Conservation (phyloP, 2,888 invertebrate genomes). For the Napeogenes sylphis region DNA sequence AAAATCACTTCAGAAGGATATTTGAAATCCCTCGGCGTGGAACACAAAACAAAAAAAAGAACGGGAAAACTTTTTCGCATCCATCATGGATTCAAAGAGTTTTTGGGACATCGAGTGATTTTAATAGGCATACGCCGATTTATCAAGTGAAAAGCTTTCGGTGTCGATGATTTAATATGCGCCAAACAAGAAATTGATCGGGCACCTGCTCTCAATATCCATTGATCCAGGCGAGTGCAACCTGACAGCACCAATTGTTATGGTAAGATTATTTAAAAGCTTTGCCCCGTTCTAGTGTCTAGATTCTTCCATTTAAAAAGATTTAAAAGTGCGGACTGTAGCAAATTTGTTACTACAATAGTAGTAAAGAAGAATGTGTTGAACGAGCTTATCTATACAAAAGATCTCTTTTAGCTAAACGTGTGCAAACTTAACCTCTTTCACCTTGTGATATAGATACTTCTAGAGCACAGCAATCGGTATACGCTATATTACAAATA, state of each 20-base stretch:
- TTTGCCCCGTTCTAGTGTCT: no score
- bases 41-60: conserved; percentile 31
- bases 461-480: no score
- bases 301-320: no score
- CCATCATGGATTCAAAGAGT: conserved; percentile 37
- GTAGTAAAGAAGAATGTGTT: no score
- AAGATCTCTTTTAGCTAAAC: no score
- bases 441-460: background rate
- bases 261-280: background rate
- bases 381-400: no score
- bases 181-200: conserved; percentile 31
- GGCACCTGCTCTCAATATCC: conserved; percentile 21
- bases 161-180: conserved; percentile 31
- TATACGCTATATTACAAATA: no score
- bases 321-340: no score
- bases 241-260: conserved; percentile 17
- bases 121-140: conserved; percentile 34
- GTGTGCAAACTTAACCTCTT: background rate
- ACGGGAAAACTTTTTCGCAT: conserved; percentile 37
- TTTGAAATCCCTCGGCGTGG: conserved; percentile 26
- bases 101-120: conserved; percentile 36
- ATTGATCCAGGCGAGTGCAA: conserved; percentile 5
- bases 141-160: conserved; percentile 26
- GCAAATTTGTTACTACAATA: no score
- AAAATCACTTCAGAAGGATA: conserved; percentile 33